A percentile compares a stretch with the other conserved stretches of the same genome.
These are phyloP conservation scores for Melinaea menophilus DNA, from an alignment of 2,888 invertebrate species.

Conservation along the genomic window DNA sequence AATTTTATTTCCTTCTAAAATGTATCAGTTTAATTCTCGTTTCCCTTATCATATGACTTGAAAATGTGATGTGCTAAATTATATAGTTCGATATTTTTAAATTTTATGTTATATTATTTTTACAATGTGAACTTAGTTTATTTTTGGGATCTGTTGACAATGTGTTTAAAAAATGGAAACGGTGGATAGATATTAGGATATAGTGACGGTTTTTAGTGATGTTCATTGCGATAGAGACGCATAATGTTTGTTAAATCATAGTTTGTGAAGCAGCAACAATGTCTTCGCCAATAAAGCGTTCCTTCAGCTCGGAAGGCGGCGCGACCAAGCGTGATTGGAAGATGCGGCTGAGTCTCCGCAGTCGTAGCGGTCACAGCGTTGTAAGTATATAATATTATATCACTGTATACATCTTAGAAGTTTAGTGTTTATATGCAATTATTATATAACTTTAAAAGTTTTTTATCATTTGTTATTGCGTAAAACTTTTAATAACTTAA, in stretches of 20 bases:
- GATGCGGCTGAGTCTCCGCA: conserved; percentile 84
- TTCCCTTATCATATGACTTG: conserved; percentile 11
- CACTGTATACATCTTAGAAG: background rate
- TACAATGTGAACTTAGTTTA: conserved; percentile 17
- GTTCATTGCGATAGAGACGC: conserved; percentile 48
- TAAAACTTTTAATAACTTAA: too few relatives aligned
- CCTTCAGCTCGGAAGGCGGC: conserved; percentile 80
- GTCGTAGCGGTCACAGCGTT: conserved; percentile 80
- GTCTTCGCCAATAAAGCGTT: conserved; percentile 79
- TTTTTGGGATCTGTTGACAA: conserved; percentile 3
- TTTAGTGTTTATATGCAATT: too few relatives aligned
- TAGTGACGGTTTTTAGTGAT: conserved; percentile 16
- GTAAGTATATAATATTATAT: conserved; percentile 49
- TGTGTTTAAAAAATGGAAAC: conserved; percentile 10
- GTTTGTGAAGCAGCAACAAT: conserved; percentile 36
- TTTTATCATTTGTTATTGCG: too few relatives aligned
- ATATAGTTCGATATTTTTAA: background rate
- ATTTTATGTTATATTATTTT: background rate
- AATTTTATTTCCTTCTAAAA: background rate
- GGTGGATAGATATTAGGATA: conserved; percentile 8
- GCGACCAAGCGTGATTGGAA: conserved; percentile 83
- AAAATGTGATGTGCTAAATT: conserved; percentile 8
- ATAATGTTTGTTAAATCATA: conserved; percentile 28
- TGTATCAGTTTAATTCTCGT: conserved; percentile 6
- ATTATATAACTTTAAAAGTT: too few relatives aligned